Percentiles rank a stretch among this genome's conserved stretches.
Evolutionary conservation across 1,140 invertebrate genomes (phyloP).

Genomic region (Ladona fulva): DNA sequence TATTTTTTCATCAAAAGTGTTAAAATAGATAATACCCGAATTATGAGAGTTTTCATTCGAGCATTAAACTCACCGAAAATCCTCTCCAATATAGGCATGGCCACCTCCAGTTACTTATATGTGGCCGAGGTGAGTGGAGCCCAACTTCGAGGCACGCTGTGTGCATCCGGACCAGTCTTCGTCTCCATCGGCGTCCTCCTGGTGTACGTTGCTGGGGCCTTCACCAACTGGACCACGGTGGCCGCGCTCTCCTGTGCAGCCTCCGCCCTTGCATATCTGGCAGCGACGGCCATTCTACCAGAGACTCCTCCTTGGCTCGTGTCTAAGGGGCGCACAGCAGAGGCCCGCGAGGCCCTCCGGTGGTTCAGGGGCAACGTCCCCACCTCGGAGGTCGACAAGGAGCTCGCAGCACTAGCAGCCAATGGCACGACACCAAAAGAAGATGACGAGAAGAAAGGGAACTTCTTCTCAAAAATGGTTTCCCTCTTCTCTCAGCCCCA

Average conservation of each 20-base stretch:
- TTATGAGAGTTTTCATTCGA: no score
- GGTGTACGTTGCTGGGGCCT: conserved; percentile 40
- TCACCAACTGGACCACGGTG: conserved; percentile 34
- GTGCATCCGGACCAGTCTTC: conserved; percentile 44
- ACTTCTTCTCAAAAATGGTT: neutral
- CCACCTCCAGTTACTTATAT: conserved; percentile 31
- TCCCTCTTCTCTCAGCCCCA: conserved; percentile 29
- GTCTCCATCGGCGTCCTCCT: conserved; percentile 43
- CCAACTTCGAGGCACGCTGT: conserved; percentile 43
- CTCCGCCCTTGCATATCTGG: conserved; percentile 41
- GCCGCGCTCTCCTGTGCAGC: conserved; percentile 38
- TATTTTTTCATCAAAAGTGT: no score
- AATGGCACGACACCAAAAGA: neutral
- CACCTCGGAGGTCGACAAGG: conserved; percentile 33
- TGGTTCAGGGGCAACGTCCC: conserved; percentile 35
- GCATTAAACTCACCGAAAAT: no score
- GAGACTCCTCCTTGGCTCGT: conserved; percentile 59
- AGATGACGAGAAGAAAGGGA: neutral
- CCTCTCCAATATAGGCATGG: conserved; percentile 32
- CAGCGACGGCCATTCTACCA: conserved; percentile 51
- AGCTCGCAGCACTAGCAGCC: conserved; percentile 29
- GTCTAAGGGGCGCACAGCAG: conserved; percentile 41
- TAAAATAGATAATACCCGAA: no score
- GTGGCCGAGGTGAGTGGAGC: conserved; percentile 34
- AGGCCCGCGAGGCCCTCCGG: conserved; percentile 43